A percentile compares a stretch with the other conserved stretches of the same genome.
phyloP scores from a whole-genome alignment of 1,140 invertebrate genomes.

The Phthorimaea operculella region DNA sequence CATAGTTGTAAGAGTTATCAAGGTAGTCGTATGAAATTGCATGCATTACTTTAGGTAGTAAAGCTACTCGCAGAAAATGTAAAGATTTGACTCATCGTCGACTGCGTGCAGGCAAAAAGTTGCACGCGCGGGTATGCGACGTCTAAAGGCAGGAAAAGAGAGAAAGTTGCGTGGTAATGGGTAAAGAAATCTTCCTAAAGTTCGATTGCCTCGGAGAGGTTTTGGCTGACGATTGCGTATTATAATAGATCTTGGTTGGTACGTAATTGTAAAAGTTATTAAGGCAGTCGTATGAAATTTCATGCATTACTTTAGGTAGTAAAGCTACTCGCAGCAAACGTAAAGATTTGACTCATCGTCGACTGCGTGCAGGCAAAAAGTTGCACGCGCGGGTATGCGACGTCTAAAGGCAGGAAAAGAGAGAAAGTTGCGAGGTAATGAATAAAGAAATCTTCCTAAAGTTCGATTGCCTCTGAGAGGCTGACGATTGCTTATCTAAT shows the following conservation, averaged over 20 bases:
- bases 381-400: slow-evolving; percentile 42
- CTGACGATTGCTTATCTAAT: no score
- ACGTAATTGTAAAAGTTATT: no score
- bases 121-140: slow-evolving; percentile 42
- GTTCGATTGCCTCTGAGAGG: not conserved
- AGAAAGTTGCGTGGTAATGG: not conserved
- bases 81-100: no score
- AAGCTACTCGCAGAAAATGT: no score
- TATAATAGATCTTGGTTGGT: no score
- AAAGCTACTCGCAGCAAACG: no score
- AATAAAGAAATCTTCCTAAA: not conserved
- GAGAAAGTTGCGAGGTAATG: not conserved
- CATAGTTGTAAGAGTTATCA: no score
- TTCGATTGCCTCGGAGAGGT: not conserved
- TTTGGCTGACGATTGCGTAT: no score
- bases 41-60: no score
- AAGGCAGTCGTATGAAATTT: no score
- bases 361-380: slow-evolving; percentile 25
- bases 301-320: no score
- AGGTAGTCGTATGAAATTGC: no score
- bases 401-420: not conserved
- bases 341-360: not conserved
- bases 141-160: not conserved
- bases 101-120: slow-evolving; percentile 27
- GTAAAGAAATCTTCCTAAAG: not conserved